Base-by-base conservation (phyloP, 2,888 invertebrate species). In the Mythimna albipuncta region DNA sequence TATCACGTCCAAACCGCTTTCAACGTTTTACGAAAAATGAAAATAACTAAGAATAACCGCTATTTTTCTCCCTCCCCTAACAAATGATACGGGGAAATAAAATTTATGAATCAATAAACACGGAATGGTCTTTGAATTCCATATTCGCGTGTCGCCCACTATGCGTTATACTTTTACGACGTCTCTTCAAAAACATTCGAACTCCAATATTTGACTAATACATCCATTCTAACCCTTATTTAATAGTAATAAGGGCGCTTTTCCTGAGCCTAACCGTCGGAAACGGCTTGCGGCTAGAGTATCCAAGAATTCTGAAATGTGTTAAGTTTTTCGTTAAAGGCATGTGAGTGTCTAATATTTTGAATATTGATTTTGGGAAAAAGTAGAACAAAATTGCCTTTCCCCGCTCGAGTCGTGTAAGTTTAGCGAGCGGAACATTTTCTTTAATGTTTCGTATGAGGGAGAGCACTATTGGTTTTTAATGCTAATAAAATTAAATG, bases 41-140 rank as follows among this genome's bases (percentile, higher is more conserved):
- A 69, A 80, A 84, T 77, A 84, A 70, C 68, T 82, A 77, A 72
- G 50, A 75, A 69, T 77, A 74, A 76, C 65, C 63, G 75, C 59
- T 66, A 80, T 86, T 78, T 83, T 77, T 70, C 75, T 57, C 59
- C 62, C 72, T 69, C 69, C 78, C 69, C 62, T 81, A 75, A 81
- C 77, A 77, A 85, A 85, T 82, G 76, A 84, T 74, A 63, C 75
- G 70, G 59, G 38, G 55, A 79, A 80, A 85, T 84, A 81, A 85
- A 84, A 85, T 88, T 78, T 86, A 83, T 81, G 86, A 85, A 87
- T 88, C 86, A 80, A 83, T 88, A 87, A 86, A 82, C 80, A 84
- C 69, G 62, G 66, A 86, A 81, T 69, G 77, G 67, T 76, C 65
- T 84, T 75, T 75, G 68, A 73, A 83, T 81, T 84, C 77, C 69